Conservation (phyloP, 2,888 invertebrate species). For the Philhelius pedissequus region DNA sequence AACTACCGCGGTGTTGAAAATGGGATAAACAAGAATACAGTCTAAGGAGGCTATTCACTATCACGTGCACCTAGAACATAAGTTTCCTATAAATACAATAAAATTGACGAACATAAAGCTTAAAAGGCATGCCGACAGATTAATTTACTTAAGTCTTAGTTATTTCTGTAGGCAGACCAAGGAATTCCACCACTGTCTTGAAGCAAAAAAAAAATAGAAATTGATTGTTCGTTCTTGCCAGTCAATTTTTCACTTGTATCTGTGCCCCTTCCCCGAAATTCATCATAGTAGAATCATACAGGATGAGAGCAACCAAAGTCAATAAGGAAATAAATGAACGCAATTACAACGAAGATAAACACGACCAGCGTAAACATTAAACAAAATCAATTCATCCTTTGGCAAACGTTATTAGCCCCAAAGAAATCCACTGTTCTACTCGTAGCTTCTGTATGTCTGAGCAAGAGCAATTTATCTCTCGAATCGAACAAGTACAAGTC, state of each 20-base stretch:
- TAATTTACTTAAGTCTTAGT: slow-evolving; percentile 78
- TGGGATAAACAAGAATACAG: not conserved
- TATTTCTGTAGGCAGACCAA: slow-evolving; percentile 72
- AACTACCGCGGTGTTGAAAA: not conserved
- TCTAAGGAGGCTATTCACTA: not conserved
- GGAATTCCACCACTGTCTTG: slow-evolving; percentile 34
- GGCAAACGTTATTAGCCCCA: slow-evolving; percentile 64
- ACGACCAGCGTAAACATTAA: slow-evolving; percentile 67
- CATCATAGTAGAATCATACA: not conserved
- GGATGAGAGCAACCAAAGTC: slow-evolving; percentile 66
- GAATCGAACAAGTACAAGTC: slow-evolving; percentile 60
- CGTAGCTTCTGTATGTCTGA: not conserved
- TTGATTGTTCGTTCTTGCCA: slow-evolving; percentile 70
- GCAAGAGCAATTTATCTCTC: slow-evolving; percentile 52
- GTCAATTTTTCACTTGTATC: slow-evolving; percentile 70
- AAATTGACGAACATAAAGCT: not conserved
- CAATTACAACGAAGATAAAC: slow-evolving; percentile 72
- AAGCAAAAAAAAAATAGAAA: slow-evolving; percentile 54
- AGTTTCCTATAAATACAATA: not conserved
- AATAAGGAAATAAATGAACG: slow-evolving; percentile 71
- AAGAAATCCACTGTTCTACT: slow-evolving; percentile 32
- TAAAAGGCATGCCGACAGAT: slow-evolving; percentile 71
- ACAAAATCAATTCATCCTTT: slow-evolving; percentile 68
- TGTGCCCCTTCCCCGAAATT: not conserved
- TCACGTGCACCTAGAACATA: not conserved